Evolutionary conservation across 1,140 invertebrate species (phyloP).

Genomic region (silkworm (Bombyx mori)): ASM3026992v2 NC_085132.1:5443501-5444000

Average conservation of each 20-base stretch:
- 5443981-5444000: slow-evolving; percentile 49
- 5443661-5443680: slow-evolving; percentile 12
- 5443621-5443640: slow-evolving; percentile 10
- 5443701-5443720: background rate
- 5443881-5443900: slow-evolving; percentile 34
- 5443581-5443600: background rate
- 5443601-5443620: slow-evolving; percentile 8
- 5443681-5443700: background rate
- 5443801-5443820: slow-evolving; percentile 17
- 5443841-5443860: slow-evolving; percentile 47
- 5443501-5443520: no score
- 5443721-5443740: slow-evolving; percentile 4
- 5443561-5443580: background rate
- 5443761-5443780: background rate
- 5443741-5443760: background rate
- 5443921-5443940: slow-evolving; percentile 16
- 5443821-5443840: slow-evolving; percentile 55
- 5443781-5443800: no score
- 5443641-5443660: slow-evolving; percentile 15
- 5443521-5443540: no score
- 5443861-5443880: slow-evolving; percentile 32
- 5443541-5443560: no score
- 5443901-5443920: slow-evolving; percentile 23
- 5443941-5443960: slow-evolving; percentile 10
- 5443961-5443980: slow-evolving; percentile 37